These are phyloP conservation scores for Drosophila nebulosa DNA, from an alignment of 1,140 invertebrate genomes.

Conservation along the genomic window DNA sequence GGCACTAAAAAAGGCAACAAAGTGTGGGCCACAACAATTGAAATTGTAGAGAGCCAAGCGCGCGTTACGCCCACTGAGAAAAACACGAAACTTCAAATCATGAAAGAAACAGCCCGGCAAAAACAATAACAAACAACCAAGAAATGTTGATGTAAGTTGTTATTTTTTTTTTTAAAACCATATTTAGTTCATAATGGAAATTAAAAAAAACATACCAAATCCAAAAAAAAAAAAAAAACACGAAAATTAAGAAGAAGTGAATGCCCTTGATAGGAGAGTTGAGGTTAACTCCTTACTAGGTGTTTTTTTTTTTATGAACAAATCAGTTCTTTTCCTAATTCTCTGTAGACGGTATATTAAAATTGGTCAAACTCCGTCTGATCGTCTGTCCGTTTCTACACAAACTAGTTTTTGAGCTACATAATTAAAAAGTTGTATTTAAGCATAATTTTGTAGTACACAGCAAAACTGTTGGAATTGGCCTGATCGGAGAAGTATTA, in stretches of 20 bases:
- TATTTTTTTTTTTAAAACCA: conserved; percentile 58
- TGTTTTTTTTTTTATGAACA: too few relatives aligned
- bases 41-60: conserved; percentile 42
- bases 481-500: too few relatives aligned
- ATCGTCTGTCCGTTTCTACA: too few relatives aligned
- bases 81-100: conserved; percentile 74
- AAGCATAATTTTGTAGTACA: too few relatives aligned
- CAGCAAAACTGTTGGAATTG: too few relatives aligned
- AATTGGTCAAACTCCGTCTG: too few relatives aligned
- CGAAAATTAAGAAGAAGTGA: conserved; percentile 4
- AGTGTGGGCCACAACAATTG: conserved; percentile 47
- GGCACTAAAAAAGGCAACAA: conserved; percentile 62
- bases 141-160: conserved; percentile 74
- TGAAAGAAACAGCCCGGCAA: conserved; percentile 36
- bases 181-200: conserved; percentile 69
- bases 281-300: background rate
- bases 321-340: too few relatives aligned
- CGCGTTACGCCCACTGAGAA: conserved; percentile 64
- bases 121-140: conserved; percentile 58
- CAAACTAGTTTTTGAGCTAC: too few relatives aligned
- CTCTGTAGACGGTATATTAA: too few relatives aligned
- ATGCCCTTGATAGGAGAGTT: conserved; percentile 36
- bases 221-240: background rate
- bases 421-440: too few relatives aligned
- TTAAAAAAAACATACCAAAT: background rate